Evolutionary conservation across 2,888 invertebrate species (phyloP), one percentile per base, ranked within the genome.

Genomic region (Ormyrus nitidulus): DNA sequence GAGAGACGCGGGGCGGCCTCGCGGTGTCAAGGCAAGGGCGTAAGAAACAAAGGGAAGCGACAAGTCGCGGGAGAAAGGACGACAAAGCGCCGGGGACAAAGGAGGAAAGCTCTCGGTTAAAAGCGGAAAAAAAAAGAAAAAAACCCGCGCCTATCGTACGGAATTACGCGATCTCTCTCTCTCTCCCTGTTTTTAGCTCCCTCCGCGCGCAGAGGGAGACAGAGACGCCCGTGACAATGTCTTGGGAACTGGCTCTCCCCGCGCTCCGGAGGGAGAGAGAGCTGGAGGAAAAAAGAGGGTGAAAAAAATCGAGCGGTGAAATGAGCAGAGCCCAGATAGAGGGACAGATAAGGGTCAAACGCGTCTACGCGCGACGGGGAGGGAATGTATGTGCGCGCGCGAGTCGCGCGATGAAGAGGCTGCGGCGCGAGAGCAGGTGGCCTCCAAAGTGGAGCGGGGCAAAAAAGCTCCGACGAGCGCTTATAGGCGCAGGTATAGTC

Each of bases 291-390:
- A 79, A 81, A 81, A 80, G 70, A 74, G 71, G 51, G 75, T 69
- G 78, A 61, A 73, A 74, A 82, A 83, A 82, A 77, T 61, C 73
- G 34, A 77, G 78, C 80, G 77, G 77, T 72, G 81, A 79, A 81
- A 83, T 82, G 83, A 81, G 83, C 80, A 78, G 79, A 74, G 77
- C 80, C 34, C 71, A 76, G 76, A 82, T 77, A 82, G 59, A 79
- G 68, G 79, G 76, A 79, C 70, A 82, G 82, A 82, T 82, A 82
- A 82, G 77, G 79, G 75, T 75, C 72, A 72, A 72, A 73, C 64
- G 68, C 13, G 65, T 51, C 53, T 51, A 11, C 13, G 49, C 48
- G 64, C 10, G 64, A n/a, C 49, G 65, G 69, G 61, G 56, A 56
- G 48, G 10, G 49, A 49, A 19, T 19, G 66, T 34, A n/a, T 48